Conservation (phyloP, 2,888 invertebrate species). For the Entomobrya multifasciata region DNA sequence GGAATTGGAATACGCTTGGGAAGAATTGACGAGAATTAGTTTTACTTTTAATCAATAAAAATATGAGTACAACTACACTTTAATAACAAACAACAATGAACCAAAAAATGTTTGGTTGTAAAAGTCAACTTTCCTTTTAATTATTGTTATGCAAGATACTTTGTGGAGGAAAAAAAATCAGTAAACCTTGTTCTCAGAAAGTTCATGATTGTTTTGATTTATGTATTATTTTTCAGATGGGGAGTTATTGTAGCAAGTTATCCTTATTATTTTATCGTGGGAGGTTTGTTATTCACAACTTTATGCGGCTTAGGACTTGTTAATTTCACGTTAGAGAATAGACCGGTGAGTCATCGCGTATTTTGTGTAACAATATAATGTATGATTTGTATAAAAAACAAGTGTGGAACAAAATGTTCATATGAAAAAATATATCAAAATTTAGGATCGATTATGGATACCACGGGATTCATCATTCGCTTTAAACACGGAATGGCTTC, state of each 20-base stretch:
- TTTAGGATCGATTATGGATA: slow-evolving; percentile 86
- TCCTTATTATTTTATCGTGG: slow-evolving; percentile 85
- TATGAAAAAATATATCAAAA: too few species aligned
- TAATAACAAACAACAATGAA: not conserved
- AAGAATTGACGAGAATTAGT: too few species aligned
- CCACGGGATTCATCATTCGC: slow-evolving; percentile 87
- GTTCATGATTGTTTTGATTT: not conserved
- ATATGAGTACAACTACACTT: too few species aligned
- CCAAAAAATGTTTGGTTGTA: not conserved
- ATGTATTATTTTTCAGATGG: slow-evolving; percentile 82
- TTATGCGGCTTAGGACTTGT: slow-evolving; percentile 85
- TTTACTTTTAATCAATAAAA: too few species aligned
- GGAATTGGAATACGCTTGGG: too few species aligned
- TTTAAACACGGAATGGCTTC: slow-evolving; percentile 87
- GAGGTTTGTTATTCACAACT: slow-evolving; percentile 84
- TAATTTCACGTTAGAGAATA: slow-evolving; percentile 87
- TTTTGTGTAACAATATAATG: too few species aligned
- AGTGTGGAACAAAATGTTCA: too few species aligned
- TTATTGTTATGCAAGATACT: too few species aligned
- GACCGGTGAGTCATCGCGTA: slow-evolving; percentile 83
- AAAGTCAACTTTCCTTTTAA: too few species aligned
- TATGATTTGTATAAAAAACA: too few species aligned
- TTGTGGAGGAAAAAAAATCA: too few species aligned
- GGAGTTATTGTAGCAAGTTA: slow-evolving; percentile 85
- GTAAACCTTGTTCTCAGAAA: too few species aligned